Evolutionary conservation across 2,888 invertebrate species (phyloP).

Genomic region (Zelleria hepariella): DNA sequence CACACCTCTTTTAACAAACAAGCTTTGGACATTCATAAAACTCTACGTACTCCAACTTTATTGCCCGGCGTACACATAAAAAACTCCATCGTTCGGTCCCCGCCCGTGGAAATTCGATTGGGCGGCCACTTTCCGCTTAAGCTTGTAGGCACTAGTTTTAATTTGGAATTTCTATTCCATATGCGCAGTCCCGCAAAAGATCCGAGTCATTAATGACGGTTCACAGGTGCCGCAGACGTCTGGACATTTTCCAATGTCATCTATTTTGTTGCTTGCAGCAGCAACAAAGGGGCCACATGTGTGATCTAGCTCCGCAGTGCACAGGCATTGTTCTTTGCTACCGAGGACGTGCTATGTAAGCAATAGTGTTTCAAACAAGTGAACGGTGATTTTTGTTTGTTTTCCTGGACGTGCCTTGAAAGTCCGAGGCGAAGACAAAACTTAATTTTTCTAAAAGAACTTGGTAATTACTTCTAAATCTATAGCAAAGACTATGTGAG

Average conservation of each 20-base stretch:
- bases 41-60: not conserved
- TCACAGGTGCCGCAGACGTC: slow-evolving; percentile 12
- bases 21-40: not conserved
- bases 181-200: not conserved
- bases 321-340: slow-evolving; percentile 42
- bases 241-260: slow-evolving; percentile 48
- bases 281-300: slow-evolving; percentile 44
- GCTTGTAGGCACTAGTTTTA: not conserved
- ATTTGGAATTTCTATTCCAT: not conserved
- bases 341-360: slow-evolving; percentile 32
- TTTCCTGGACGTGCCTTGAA: not conserved
- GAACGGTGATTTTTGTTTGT: slow-evolving; percentile 19
- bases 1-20: slow-evolving; percentile 4
- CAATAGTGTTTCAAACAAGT: slow-evolving; percentile 25
- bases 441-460: not conserved
- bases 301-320: slow-evolving; percentile 36
- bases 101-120: not conserved
- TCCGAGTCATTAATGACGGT: slow-evolving; percentile 5
- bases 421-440: not conserved
- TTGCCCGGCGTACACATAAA: not conserved
- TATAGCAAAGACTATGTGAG: slow-evolving; percentile 20
- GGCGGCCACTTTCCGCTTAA: not conserved
- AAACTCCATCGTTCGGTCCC: not conserved
- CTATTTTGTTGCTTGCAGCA: slow-evolving; percentile 41
- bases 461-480: not conserved